phyloP scores from a whole-genome alignment of 2,797 vertebrate species.

The Mormyrops boulengeri region DNA sequence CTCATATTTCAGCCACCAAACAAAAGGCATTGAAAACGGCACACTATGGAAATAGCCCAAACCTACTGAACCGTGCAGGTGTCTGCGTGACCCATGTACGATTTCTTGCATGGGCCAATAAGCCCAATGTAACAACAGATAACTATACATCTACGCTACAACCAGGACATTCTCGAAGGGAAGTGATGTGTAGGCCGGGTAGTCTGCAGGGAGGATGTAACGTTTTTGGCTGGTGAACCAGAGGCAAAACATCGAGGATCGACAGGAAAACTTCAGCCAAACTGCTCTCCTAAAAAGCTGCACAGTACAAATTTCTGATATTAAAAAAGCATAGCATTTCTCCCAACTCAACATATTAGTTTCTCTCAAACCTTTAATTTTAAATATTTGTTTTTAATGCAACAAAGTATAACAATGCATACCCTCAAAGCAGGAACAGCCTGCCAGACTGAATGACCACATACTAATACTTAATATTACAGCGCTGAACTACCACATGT shows the following conservation, averaged over 20 bases:
- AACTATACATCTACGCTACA: background rate
- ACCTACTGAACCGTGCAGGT: background rate
- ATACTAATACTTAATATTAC: background rate
- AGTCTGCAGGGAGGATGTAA: background rate
- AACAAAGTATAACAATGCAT: slow-evolving; percentile 31
- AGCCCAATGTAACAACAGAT: background rate
- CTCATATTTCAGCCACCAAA: slow-evolving; percentile 48
- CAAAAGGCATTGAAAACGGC: slow-evolving; percentile 36
- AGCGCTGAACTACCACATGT: background rate
- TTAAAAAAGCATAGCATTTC: background rate
- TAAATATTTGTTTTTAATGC: background rate
- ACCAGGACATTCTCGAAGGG: background rate
- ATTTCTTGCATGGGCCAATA: background rate
- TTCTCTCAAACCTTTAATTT: slow-evolving; percentile 1
- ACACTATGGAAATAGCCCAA: slow-evolving; percentile 1
- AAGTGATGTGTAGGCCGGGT: background rate
- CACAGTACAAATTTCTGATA: slow-evolving; percentile 28
- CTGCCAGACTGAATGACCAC: background rate
- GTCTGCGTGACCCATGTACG: background rate
- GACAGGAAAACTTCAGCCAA: background rate
- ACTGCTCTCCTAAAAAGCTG: slow-evolving; percentile 34
- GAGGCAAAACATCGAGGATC: slow-evolving; percentile 17
- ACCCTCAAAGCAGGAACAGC: slow-evolving; percentile 16
- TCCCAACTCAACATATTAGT: background rate
- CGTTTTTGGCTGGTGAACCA: slow-evolving; percentile 19